Conservation (phyloP, 2,797 vertebrate species). For the Gila robusta region DNA sequence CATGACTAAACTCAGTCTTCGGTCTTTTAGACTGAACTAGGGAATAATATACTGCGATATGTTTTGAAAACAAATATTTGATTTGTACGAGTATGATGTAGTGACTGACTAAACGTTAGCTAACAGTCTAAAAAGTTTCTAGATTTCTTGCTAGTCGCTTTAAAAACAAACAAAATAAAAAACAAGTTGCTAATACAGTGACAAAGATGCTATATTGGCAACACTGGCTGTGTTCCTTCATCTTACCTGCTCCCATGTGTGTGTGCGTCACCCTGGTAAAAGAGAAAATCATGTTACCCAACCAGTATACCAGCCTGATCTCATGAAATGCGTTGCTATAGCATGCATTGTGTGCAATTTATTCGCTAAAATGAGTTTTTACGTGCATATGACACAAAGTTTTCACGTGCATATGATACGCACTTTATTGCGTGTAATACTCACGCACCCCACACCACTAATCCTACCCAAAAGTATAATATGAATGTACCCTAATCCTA, state of each 20-base stretch:
- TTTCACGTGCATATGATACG: too few species aligned
- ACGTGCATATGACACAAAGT: too few species aligned
- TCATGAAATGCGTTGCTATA: too few species aligned
- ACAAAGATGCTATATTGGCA: background rate
- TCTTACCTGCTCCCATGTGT: background rate
- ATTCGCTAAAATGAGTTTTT: too few species aligned
- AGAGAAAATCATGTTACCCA: background rate
- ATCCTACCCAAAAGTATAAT: too few species aligned
- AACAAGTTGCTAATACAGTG: background rate
- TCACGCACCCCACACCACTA: too few species aligned
- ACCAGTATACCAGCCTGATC: background rate
- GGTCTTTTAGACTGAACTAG: background rate
- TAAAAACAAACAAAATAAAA: background rate
- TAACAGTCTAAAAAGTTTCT: background rate
- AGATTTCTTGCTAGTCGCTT: background rate
- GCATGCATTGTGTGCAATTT: too few species aligned
- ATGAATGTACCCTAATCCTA: too few species aligned
- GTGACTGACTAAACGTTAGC: background rate
- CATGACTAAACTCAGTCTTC: background rate
- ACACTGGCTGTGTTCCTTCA: background rate
- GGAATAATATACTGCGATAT: background rate
- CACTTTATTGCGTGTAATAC: too few species aligned
- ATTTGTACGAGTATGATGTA: background rate
- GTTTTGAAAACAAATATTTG: background rate
- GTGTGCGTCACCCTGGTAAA: background rate